These are phyloP conservation scores for Tokudaia muenninki DNA, from an alignment of 2,797 vertebrate species.

Conservation along the genomic window DNA sequence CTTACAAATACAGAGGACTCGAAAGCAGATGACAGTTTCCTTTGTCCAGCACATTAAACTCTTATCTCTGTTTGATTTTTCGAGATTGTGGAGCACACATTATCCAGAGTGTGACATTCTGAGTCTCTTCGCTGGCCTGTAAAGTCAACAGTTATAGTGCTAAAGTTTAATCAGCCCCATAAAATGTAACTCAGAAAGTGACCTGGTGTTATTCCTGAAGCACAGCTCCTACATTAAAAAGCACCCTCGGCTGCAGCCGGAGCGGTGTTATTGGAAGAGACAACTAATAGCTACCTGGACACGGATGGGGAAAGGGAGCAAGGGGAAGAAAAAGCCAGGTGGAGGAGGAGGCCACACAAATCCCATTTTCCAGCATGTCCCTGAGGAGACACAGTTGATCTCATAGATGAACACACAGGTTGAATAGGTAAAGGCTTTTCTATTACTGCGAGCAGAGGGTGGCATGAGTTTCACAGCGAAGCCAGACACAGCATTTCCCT, in stretches of 20 bases:
- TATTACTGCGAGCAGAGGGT: constrained; percentile 69
- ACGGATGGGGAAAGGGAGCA: constrained; percentile 44
- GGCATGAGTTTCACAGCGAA: constrained; percentile 76
- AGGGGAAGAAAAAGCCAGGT: constrained; percentile 64
- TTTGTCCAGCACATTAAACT: constrained; percentile 82
- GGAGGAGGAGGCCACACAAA: constrained; percentile 66
- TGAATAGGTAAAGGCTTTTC: constrained; percentile 73
- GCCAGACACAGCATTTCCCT: constrained; percentile 56
- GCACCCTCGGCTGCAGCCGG: constrained; percentile 87
- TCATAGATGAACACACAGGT: constrained; percentile 67
- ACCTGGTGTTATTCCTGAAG: constrained; percentile 88
- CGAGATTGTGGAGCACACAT: constrained; percentile 86
- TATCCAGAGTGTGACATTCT: constrained; percentile 83
- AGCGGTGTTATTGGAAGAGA: constrained; percentile 84
- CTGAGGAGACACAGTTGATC: constrained; percentile 49
- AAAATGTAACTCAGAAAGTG: constrained; percentile 91
- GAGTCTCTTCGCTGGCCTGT: constrained; percentile 87
- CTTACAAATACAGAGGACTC: constrained; percentile 75
- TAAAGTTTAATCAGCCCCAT: constrained; percentile 92
- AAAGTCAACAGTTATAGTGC: constrained; percentile 90
- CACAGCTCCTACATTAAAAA: constrained; percentile 90
- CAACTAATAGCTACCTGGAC: constrained; percentile 84
- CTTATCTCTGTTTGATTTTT: constrained; percentile 81
- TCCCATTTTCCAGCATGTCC: constrained; percentile 75
- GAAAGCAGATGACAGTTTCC: constrained; percentile 72